phyloP scores from a whole-genome alignment of 2,113 vertebrate genomes.

The Sceloporus undulatus region DNA sequence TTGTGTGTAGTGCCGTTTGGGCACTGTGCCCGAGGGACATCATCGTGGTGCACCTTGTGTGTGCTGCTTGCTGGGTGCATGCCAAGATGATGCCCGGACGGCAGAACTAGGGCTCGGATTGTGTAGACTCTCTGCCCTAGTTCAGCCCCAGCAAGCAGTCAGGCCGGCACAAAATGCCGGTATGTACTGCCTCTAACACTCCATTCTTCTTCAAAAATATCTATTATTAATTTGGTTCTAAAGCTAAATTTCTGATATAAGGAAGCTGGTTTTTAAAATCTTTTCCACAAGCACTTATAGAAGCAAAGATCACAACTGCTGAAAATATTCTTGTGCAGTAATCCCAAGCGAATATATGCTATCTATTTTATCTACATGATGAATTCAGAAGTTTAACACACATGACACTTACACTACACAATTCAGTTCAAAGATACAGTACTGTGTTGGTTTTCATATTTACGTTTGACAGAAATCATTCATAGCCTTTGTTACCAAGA shows the following conservation, averaged over 20 bases:
- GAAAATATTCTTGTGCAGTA: not conserved
- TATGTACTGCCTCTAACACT: not conserved
- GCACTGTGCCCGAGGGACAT: too few species aligned
- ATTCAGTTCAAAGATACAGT: not conserved
- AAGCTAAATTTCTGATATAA: not conserved
- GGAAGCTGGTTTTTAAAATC: not conserved
- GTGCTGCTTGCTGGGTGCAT: too few species aligned
- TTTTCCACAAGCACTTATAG: not conserved
- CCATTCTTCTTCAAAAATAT: not conserved
- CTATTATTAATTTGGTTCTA: not conserved
- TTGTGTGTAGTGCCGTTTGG: too few species aligned
- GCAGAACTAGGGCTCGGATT: too few species aligned
- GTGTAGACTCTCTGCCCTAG: too few species aligned
- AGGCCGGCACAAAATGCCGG: too few species aligned
- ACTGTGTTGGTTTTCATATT: not conserved
- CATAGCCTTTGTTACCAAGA: not conserved
- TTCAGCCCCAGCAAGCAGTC: too few species aligned
- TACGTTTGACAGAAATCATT: not conserved
- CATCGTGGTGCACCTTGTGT: too few species aligned
- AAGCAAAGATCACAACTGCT: not conserved
- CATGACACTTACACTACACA: not conserved
- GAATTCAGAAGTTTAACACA: not conserved
- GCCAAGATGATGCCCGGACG: too few species aligned
- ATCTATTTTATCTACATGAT: not conserved
- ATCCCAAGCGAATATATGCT: not conserved